These are phyloP conservation scores for Trypoxylus dichotomus DNA, from an alignment of 1,140 invertebrate species.

Conservation along the genomic window DNA sequence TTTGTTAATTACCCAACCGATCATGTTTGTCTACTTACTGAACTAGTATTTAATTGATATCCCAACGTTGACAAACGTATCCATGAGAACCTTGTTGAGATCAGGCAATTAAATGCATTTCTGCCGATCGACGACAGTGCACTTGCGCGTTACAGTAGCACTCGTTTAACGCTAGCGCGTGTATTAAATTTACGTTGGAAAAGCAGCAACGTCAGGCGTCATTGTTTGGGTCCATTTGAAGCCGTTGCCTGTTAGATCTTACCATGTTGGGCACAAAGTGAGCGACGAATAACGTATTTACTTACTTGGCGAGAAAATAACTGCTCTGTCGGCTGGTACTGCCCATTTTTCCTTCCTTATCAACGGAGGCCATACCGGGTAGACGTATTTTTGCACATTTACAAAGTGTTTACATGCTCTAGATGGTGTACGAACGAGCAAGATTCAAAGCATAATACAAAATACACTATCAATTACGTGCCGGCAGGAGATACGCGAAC, in stretches of 20 bases:
- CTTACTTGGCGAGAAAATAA: not conserved
- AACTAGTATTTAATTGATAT: not conserved
- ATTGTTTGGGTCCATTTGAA: not conserved
- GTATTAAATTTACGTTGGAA: not conserved
- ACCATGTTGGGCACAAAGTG: not conserved
- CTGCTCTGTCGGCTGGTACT: not conserved
- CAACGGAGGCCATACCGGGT: not conserved
- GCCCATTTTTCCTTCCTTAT: slow-evolving; percentile 10
- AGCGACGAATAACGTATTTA: slow-evolving; percentile 16
- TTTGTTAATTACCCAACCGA: no score
- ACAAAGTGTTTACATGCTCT: slow-evolving; percentile 16
- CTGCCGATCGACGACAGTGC: not conserved
- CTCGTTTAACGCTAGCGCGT: not conserved
- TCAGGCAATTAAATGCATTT: not conserved
- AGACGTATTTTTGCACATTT: not conserved
- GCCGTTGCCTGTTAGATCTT: not conserved
- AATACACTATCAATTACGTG: not conserved
- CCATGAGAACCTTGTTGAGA: not conserved
- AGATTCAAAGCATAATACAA: slow-evolving; percentile 21
- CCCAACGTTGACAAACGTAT: not conserved
- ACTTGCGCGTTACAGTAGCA: not conserved
- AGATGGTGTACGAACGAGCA: not conserved
- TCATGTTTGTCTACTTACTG: no score
- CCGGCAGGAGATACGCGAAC: not conserved
- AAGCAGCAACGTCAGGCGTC: not conserved